Conservation (phyloP, 2,888 invertebrate genomes). For the Fragum whitleyi region DNA sequence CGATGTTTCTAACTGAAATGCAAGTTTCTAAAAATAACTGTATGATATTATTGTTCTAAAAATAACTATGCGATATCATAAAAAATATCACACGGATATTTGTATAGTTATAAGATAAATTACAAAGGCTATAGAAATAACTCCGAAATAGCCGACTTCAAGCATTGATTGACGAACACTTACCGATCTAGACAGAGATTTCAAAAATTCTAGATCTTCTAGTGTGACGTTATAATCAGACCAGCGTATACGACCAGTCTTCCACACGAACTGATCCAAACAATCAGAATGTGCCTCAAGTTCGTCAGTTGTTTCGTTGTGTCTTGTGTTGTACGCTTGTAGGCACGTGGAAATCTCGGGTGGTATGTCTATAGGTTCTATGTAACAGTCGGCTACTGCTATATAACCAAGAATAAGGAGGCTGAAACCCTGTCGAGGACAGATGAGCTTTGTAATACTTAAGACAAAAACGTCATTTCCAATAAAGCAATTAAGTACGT, state of each 20-base stretch:
- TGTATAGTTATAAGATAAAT: too few relatives aligned
- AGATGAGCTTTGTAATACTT: too few relatives aligned
- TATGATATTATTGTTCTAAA: too few relatives aligned
- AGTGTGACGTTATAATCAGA: conserved; percentile 39
- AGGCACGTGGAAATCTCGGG: neutral
- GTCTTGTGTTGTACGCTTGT: neutral
- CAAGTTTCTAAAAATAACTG: too few relatives aligned
- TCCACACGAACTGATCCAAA: conserved; percentile 48
- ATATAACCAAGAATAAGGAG: neutral
- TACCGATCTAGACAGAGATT: conserved; percentile 32
- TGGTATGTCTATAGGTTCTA: neutral
- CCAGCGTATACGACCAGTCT: conserved; percentile 44
- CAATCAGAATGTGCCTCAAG: conserved; percentile 35
- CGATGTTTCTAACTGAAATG: too few relatives aligned
- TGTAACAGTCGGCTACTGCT: neutral
- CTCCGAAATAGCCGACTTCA: too few relatives aligned
- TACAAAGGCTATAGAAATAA: too few relatives aligned
- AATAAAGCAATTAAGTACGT: too few relatives aligned
- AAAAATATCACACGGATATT: too few relatives aligned
- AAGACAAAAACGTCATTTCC: too few relatives aligned
- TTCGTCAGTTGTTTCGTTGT: neutral
- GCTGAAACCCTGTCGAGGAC: neutral
- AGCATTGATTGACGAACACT: too few relatives aligned
- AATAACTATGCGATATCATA: too few relatives aligned
- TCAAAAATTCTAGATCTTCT: conserved; percentile 34